phyloP scores from a whole-genome alignment of 2,797 vertebrate species.

The Protonibea diacanthus region DNA sequence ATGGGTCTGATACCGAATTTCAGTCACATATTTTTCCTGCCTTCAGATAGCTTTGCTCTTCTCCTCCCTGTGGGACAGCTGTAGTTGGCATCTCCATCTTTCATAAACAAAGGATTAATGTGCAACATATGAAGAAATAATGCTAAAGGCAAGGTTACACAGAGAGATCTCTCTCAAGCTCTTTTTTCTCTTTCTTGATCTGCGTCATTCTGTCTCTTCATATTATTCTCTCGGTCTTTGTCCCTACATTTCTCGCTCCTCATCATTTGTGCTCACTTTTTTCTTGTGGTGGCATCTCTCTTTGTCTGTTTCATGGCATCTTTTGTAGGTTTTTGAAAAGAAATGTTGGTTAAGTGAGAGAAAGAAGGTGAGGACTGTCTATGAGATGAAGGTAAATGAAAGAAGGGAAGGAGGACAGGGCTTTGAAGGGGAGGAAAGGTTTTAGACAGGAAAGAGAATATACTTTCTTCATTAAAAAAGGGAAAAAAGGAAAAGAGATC shows the following conservation, averaged over 20 bases:
- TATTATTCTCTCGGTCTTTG: constrained; percentile 24
- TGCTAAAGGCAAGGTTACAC: constrained; percentile 52
- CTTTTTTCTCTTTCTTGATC: constrained; percentile 36
- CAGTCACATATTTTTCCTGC: constrained; percentile 41
- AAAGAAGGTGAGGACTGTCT: not conserved
- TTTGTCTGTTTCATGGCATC: not conserved
- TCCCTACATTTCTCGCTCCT: constrained; percentile 15
- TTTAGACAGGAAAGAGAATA: constrained; percentile 30
- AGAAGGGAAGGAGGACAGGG: constrained; percentile 8
- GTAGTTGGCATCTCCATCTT: constrained; percentile 65
- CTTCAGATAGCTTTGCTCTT: constrained; percentile 46
- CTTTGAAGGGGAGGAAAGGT: constrained; percentile 9
- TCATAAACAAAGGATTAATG: constrained; percentile 78
- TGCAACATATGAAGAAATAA: constrained; percentile 70
- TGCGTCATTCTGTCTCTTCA: constrained; percentile 47
- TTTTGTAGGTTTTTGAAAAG: not conserved
- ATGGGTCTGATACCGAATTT: constrained; percentile 48
- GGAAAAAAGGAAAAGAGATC: constrained; percentile 26
- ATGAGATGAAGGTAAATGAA: not conserved
- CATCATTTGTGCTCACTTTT: constrained; percentile 27
- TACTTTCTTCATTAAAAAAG: constrained; percentile 42
- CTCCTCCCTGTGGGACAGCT: constrained; percentile 53
- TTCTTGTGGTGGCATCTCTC: not conserved
- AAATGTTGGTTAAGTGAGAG: not conserved
- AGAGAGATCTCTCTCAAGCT: constrained; percentile 22